Conservation (phyloP, 2,113 vertebrate genomes). For the Xenopus borealis region DNA sequence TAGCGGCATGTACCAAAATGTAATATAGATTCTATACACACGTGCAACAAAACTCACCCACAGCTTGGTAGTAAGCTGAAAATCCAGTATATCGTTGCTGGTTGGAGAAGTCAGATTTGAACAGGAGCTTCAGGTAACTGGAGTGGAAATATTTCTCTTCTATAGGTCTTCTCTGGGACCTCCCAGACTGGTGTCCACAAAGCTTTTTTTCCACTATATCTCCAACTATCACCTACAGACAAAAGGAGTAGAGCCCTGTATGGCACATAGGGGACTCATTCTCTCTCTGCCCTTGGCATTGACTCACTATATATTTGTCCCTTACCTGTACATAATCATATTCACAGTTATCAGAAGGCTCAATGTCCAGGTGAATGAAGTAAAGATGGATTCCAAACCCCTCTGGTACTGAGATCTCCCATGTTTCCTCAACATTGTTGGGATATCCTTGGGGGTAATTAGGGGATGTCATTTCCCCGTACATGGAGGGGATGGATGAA, state of each 20-base stretch:
- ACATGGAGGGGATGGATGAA: slow-evolving; percentile 55
- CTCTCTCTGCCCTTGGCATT: no score
- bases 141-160: slow-evolving; percentile 65
- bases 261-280: no score
- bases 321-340: slow-evolving; percentile 83
- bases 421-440: slow-evolving; percentile 67
- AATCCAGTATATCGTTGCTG: slow-evolving; percentile 79
- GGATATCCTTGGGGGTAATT: slow-evolving; percentile 81
- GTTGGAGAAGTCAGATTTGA: slow-evolving; percentile 87
- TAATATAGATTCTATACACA: neutral
- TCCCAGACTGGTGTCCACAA: slow-evolving; percentile 69
- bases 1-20: no score
- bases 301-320: neutral
- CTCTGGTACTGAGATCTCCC: slow-evolving; percentile 75
- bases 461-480: slow-evolving; percentile 86
- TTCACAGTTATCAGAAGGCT: slow-evolving; percentile 76
- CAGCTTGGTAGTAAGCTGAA: slow-evolving; percentile 74
- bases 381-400: slow-evolving; percentile 76
- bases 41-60: slow-evolving; percentile 64
- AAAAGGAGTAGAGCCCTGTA: neutral
- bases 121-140: slow-evolving; percentile 70
- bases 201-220: slow-evolving; percentile 57
- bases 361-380: slow-evolving; percentile 84
- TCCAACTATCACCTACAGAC: slow-evolving; percentile 67
- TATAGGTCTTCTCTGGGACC: slow-evolving; percentile 60